These are phyloP conservation scores for Aspidiotus rigidus DNA, from an alignment of 2,888 invertebrate genomes.

Conservation along the genomic window DNA sequence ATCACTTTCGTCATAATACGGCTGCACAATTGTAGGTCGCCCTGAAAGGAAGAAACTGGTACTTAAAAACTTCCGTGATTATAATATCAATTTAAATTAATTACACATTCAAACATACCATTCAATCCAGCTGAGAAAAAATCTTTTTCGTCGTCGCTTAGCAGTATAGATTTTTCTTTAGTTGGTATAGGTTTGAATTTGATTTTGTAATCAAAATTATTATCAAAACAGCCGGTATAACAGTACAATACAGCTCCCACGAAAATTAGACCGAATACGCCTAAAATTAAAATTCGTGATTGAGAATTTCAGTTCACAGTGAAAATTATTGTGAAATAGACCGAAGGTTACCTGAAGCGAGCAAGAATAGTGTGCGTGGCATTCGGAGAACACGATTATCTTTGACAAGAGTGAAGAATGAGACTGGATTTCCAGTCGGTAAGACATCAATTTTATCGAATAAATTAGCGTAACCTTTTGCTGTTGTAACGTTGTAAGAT, in stretches of 20 bases:
- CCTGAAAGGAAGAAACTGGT: conserved; percentile 12
- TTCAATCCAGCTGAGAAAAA: conserved; percentile 11
- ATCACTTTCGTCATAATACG: conserved; percentile 39
- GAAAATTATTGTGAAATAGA: neutral
- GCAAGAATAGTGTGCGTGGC: conserved; percentile 65
- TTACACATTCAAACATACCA: conserved; percentile 11
- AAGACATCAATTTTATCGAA: neutral
- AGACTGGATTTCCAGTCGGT: conserved; percentile 46
- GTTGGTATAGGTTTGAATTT: conserved; percentile 23
- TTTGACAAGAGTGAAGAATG: conserved; percentile 57
- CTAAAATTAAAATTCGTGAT: neutral
- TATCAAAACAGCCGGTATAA: conserved; percentile 17
- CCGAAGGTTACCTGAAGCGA: conserved; percentile 53
- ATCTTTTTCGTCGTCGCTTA: conserved; percentile 30
- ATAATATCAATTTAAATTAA: too few species aligned
- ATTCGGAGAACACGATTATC: conserved; percentile 65
- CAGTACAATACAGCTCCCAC: conserved; percentile 19
- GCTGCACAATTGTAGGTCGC: conserved; percentile 33
- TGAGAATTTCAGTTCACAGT: too few species aligned
- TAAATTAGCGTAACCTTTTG: too few species aligned
- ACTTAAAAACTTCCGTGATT: too few species aligned
- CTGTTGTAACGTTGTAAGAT: too few species aligned
- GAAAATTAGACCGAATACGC: conserved; percentile 26
- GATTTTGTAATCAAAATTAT: conserved; percentile 7
- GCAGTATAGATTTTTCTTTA: conserved; percentile 15